Conservation (phyloP, 2,888 invertebrate species). For the Sinopyrophorus schimmeli region DNA sequence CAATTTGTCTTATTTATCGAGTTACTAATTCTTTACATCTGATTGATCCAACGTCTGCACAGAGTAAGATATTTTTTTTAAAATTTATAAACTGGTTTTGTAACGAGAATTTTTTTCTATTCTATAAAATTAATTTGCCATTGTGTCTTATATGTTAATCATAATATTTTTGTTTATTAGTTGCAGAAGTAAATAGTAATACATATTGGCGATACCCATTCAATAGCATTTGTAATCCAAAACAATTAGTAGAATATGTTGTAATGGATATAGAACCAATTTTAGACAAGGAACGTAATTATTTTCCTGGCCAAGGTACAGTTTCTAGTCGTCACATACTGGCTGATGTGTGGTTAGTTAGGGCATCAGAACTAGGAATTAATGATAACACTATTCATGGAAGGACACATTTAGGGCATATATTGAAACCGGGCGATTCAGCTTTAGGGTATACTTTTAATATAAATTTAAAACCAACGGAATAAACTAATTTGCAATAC, state of each 20-base stretch:
- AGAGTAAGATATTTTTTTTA: conserved; percentile 63
- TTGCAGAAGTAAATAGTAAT: conserved; percentile 80
- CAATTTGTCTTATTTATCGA: conserved; percentile 84
- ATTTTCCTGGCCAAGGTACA: conserved; percentile 86
- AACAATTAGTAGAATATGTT: conserved; percentile 87
- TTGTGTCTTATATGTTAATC: conserved; percentile 29
- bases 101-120: no score
- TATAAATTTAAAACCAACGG: not conserved
- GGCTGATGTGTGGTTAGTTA: conserved; percentile 93
- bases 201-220: conserved; percentile 89
- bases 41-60: conserved; percentile 87
- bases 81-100: no score
- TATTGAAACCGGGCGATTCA: conserved; percentile 90
- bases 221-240: conserved; percentile 84
- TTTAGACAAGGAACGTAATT: conserved; percentile 71
- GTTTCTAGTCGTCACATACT: conserved; percentile 86
- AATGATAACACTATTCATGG: conserved; percentile 82
- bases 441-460: conserved; percentile 74
- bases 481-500: conserved; percentile 3
- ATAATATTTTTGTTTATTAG: conserved; percentile 54
- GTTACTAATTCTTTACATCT: conserved; percentile 90
- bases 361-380: conserved; percentile 81
- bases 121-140: not conserved
- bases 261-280: conserved; percentile 93
- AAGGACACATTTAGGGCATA: conserved; percentile 91